Evolutionary conservation across 2,797 vertebrate species (phyloP).

Genomic region (Sylvia borin): DNA sequence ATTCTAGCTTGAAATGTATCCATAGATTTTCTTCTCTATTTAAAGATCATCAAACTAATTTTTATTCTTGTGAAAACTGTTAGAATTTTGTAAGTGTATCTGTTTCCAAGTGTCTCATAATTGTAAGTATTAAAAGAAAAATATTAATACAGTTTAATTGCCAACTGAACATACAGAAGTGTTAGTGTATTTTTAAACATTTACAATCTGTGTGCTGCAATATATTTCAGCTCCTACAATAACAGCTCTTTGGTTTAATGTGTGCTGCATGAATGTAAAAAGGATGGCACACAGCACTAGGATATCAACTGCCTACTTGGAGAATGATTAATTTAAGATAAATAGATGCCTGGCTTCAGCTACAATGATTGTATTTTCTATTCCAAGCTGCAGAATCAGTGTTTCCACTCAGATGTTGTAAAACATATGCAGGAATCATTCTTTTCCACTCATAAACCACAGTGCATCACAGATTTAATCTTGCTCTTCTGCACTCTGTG

Average conservation of each 20-base stretch:
- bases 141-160: not conserved
- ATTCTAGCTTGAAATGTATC: not conserved
- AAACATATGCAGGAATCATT: constrained; percentile 64
- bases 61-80: not conserved
- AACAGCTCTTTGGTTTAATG: constrained; percentile 44
- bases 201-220: not conserved
- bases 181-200: constrained; percentile 8
- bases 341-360: constrained; percentile 68
- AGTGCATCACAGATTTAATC: constrained; percentile 66
- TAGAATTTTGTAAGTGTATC: not conserved
- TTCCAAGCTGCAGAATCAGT: constrained; percentile 37
- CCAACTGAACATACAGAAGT: not conserved
- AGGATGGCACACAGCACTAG: constrained; percentile 44
- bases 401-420: constrained; percentile 51
- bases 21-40: not conserved
- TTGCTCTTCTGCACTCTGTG: not conserved
- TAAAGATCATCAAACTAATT: not conserved
- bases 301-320: constrained; percentile 63
- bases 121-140: not conserved
- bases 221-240: not conserved
- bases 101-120: not conserved
- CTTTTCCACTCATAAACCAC: constrained; percentile 54
- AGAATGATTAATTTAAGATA: constrained; percentile 75
- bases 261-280: constrained; percentile 65
- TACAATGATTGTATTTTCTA: constrained; percentile 61